Evolutionary conservation across 92 coral and sea anemone species (phyloP), one percentile per base, ranked within the genome.

Genomic region (Paragorgia papillata): DNA sequence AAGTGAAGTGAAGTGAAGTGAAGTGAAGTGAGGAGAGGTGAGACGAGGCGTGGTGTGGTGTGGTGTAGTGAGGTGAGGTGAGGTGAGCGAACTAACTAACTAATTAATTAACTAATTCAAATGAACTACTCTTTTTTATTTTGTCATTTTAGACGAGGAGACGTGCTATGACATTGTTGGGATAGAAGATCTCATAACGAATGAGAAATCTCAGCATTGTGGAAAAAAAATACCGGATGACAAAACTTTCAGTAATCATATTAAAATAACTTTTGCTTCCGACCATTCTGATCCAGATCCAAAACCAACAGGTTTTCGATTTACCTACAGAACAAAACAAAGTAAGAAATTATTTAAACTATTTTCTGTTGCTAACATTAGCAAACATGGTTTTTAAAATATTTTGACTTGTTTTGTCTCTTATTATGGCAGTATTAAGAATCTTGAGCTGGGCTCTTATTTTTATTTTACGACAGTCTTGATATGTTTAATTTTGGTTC

Each of bases 151-250:
- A 70, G 77, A 49, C 8, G 77, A 70, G 4, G 30, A 34, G 4
- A 18, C 20, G 13, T 70, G 77, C 48, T 51, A 27, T 53, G 77
- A 70, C 43, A 33, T 6, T 10, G 27, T 70, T 24, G 62, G 51
- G n/a, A 70, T 70, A 15, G 30, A 19, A 50, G 77, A 70, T 9
- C n/a, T 50, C 21, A 62, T 50, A 0, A 70, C 62, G 0, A 30
- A 51, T 10, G 77, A 50, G 1, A 51, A 59, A 13, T 34, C 32
- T 24, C 34, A 24, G 37, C 77, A 60, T 37, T 87, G 90, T 46
- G 90, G 88, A 0, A 46, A 53, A 33, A 41, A 63, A 34, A 48
- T 48, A 20, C 90, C 90, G 0, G 20, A 74, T 21, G 83, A 78
- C 9, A 74, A 48, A 2, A 74, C 90, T 14, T 63, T 63, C 35